These are phyloP conservation scores for Silvanus unidentatus DNA, from an alignment of 2,888 invertebrate species.

Conservation along the genomic window DNA sequence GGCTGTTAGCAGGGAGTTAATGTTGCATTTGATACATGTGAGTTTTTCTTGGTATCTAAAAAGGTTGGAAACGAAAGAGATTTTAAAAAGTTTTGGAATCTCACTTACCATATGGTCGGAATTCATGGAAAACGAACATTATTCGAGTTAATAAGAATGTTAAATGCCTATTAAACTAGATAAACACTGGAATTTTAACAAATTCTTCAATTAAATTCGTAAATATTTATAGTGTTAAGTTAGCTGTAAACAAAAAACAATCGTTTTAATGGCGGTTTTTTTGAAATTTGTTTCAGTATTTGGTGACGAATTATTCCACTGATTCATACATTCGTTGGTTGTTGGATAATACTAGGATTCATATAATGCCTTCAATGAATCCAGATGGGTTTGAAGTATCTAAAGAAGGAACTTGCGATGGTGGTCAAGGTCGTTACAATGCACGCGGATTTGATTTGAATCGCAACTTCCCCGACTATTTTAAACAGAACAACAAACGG, in stretches of 20 bases:
- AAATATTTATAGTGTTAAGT: neutral
- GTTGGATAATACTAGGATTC: constrained; percentile 90
- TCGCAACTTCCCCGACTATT: constrained; percentile 94
- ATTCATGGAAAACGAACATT: too few species aligned
- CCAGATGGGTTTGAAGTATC: constrained; percentile 96
- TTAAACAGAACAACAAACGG: constrained; percentile 80
- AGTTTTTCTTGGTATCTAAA: too few species aligned
- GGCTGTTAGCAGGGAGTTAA: constrained; percentile 89
- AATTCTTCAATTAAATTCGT: neutral
- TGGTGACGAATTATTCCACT: constrained; percentile 74
- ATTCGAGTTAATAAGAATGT: too few species aligned
- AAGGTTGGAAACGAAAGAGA: neutral
- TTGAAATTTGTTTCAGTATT: constrained; percentile 58
- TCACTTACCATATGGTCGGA: too few species aligned
- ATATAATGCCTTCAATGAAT: constrained; percentile 97
- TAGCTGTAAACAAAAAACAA: too few species aligned
- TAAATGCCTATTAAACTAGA: too few species aligned
- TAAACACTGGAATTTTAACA: neutral
- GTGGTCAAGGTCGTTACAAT: constrained; percentile 83
- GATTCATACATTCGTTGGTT: constrained; percentile 87
- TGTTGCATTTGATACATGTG: constrained; percentile 85
- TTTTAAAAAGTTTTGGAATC: too few species aligned
- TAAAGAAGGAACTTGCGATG: constrained; percentile 81
- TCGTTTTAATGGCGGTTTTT: neutral
- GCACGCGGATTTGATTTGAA: constrained; percentile 86